Evolutionary conservation across 1,140 invertebrate species (phyloP).

Genomic region (Bursaphelenchus mucronatus): DNA sequence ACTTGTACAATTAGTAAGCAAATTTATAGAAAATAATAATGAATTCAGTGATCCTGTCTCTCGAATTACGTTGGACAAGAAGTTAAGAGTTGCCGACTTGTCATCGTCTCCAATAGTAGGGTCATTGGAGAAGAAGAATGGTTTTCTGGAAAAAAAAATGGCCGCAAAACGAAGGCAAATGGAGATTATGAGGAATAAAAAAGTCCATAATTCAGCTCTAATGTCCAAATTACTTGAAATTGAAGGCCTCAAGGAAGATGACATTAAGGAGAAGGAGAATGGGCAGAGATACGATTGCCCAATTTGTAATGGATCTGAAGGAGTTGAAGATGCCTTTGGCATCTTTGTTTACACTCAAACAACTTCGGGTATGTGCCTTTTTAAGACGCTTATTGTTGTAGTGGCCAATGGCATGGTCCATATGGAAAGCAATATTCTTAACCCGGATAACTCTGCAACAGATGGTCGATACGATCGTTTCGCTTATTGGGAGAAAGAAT

Average conservation of each 20-base stretch:
- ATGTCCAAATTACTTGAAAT: not conserved
- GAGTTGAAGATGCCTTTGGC: not conserved
- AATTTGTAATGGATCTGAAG: constrained; percentile 9
- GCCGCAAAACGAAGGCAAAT: constrained; percentile 8
- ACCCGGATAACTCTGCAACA: not conserved
- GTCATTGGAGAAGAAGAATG: no score
- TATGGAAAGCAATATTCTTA: not conserved
- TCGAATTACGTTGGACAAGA: no score
- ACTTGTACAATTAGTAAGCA: not conserved
- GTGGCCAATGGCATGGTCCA: not conserved
- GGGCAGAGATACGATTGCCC: constrained; percentile 9
- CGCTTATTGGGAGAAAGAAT: not conserved
- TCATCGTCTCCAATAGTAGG: no score
- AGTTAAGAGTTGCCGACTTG: no score
- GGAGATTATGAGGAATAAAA: constrained; percentile 6
- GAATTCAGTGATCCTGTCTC: no score
- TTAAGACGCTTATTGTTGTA: not conserved
- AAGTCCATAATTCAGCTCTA: constrained; percentile 11
- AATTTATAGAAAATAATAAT: no score
- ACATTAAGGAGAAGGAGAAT: constrained; percentile 1
- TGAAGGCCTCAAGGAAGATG: constrained; percentile 4
- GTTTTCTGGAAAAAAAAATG: not conserved
- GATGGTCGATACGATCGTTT: no score
- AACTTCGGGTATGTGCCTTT: constrained; percentile 1
- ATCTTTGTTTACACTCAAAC: not conserved